phyloP scores from a whole-genome alignment of 2,113 vertebrate species.

The human (Homo sapiens) region GRCh38 chrX:28606001-28606500 shows the following conservation, averaged over 20 bases:
- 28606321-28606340: neutral
- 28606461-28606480: neutral
- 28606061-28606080: neutral
- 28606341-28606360: neutral
- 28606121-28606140: neutral
- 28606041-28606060: neutral
- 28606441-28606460: neutral
- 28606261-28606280: constrained; percentile 26
- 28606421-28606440: neutral
- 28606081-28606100: neutral
- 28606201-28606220: neutral
- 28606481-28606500: neutral
- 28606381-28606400: neutral
- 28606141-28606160: neutral
- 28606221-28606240: neutral
- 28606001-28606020: neutral
- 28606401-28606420: neutral
- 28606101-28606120: neutral
- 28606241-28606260: constrained; percentile 6
- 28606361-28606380: neutral
- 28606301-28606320: neutral
- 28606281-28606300: neutral
- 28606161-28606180: neutral
- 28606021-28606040: neutral
- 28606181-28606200: neutral